Evolutionary conservation across 2,113 vertebrate species (phyloP), one percentile per base, ranked within the genome.

Genomic region (Trematomus loennbergii): DNA sequence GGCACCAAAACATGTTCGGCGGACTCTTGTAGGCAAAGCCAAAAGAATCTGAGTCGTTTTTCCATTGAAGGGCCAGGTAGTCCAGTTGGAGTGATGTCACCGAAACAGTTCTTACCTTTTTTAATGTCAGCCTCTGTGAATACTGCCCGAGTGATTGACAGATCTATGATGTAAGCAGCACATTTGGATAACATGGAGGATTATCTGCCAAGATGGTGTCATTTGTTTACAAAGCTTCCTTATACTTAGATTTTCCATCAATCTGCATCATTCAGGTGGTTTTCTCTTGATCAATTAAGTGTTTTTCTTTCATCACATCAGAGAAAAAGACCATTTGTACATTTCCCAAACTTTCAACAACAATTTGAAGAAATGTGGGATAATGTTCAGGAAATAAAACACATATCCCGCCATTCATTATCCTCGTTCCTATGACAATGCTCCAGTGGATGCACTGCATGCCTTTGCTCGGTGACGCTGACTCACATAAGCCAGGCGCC

Each of bases 401-500:
- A 59, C 73, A 61, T 50, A 61, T 68, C 40, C 59, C 22, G 22
- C 54, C 76, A 61, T 84, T 81, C 53, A 75, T 76, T 70, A 17
- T 43, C 75, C 72, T 59, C 0, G 80, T 93, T 75, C 72, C 91
- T 79, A 82, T 77, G 82, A 48, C 53, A 33, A 87, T 54, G 18
- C 61, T 54, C 57, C 75, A 43, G 81, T 75, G 81, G 75, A 83
- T 66, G 87, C 54, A 69, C 66, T 8, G 36, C 36, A 36, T 36
- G 36, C 36, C 25, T 25, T 36, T 7, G 36, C 36, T 54, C 48
- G 18, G 57, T 70, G 74, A 33, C 43, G 70, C 88, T 91, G 91
- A 93, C 81, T 92, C 89, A 92, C n/a, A 50, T 70, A 72, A 84
- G 71, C 77, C 74, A 89, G 92, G 89, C 88, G 90, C 93, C 94